Base-by-base conservation (phyloP, 1,140 invertebrate species). In the Cotesia chilonis region DNA sequence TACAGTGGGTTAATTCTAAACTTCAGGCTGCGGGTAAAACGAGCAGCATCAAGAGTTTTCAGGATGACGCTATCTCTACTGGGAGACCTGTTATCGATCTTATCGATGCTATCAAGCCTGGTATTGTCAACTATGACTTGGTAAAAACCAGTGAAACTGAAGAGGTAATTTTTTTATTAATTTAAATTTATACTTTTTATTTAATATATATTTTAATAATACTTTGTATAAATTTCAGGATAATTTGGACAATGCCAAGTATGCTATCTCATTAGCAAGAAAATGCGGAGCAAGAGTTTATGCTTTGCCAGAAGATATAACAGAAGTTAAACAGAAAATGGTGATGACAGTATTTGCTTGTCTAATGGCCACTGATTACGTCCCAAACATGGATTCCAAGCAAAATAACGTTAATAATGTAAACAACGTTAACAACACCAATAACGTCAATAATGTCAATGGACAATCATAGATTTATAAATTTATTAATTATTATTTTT, bases 321-420 rank as follows among this genome's bases (percentile, higher is more conserved):
- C 96, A 3, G 97, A 99, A 89, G 92, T 98, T 1, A 99, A 99
- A 85, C 95, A 92, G 37, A 99, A 99, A 88, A 98, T 99, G 97
- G 94, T 99, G 28, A 97, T 99, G 96, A 99, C 98, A 4, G 94
- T 99, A 60, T 99, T 99, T 89, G 97, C 98, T 35, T 99, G 97
- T 84, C 90, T 99, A 73, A 99, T 99, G 98, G 95, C 96, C 17
- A 90, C 96, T 81, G 97, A 98, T 87, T 98, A 96, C 85, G 91
- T 97, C 79, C 95, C 96, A 68, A 92, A 93, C 80, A 93, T 95
- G 93, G 94, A 94, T 78, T 83, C 83, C 1, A 81, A 82, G 61
- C 81, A 82, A 65, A 81, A 81, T 64, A 83, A 84, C 76, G 73
- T 79, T 0, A 81, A 83, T 60, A 83, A 82, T 74, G 73, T 65